phyloP scores from a whole-genome alignment of 2,797 vertebrate species.

The Pogoniulus pusillus region DNA sequence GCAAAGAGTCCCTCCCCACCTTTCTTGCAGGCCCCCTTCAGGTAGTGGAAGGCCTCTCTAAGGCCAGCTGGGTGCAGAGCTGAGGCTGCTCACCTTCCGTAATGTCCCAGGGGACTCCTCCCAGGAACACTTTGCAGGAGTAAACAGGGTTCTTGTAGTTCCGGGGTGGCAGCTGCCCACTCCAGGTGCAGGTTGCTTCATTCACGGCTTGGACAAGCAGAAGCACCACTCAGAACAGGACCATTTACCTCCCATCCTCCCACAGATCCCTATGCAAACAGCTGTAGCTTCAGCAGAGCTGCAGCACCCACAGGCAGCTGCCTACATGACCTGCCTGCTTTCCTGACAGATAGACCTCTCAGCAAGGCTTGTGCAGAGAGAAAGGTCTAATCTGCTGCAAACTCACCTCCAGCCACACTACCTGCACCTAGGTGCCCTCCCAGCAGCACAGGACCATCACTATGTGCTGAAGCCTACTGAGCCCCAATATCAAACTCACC shows the following conservation, averaged over 20 bases:
- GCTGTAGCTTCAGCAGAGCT: background rate
- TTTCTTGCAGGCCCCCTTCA: too few relatives aligned
- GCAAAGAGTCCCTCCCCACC: too few relatives aligned
- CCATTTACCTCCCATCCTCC: background rate
- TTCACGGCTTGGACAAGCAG: constrained; percentile 86
- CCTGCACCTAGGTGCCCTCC: accelerated
- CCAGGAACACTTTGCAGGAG: constrained; percentile 98
- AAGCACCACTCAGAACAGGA: background rate
- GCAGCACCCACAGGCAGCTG: background rate
- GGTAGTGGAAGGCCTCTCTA: too few relatives aligned
- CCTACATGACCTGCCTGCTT: background rate
- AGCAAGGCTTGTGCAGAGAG: background rate
- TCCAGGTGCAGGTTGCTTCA: constrained; percentile 97
- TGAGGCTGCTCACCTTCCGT: constrained; percentile 86
- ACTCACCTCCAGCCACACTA: accelerated
- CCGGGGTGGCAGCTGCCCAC: constrained; percentile 93
- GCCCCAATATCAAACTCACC: constrained; percentile 70
- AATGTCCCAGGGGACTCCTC: constrained; percentile 98
- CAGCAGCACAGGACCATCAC: background rate
- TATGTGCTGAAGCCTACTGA: background rate
- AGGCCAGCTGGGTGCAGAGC: accelerated
- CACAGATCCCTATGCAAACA: background rate
- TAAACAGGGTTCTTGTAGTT: constrained; percentile 97
- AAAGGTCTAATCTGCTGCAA: background rate
- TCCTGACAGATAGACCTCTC: background rate